Base-by-base conservation (phyloP, 2,888 invertebrate genomes). In the Melieria crassipennis region DNA sequence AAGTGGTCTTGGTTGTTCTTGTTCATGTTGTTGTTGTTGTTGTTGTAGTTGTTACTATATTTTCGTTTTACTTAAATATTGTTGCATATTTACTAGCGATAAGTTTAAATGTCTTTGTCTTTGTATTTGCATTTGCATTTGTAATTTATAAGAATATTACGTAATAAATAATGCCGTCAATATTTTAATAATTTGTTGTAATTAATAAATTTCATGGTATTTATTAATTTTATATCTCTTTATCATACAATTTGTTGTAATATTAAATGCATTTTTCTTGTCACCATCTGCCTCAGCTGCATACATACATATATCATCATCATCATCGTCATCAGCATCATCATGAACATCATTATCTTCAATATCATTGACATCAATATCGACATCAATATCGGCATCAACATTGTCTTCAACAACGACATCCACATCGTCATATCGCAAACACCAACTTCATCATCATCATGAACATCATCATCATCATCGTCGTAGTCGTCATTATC, bases 261-360 rank as follows among this genome's bases (percentile, higher is more conserved):
- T 77, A 76, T 80, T 83, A 83, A 83, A 83, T 83, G 83, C 83
- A 83, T 80, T 81, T 82, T 79, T 83, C 81, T 61, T 52, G 50
- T 58, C 58, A 52, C 50, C 64, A 58, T 42, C 50, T n/a, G 6
- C 50, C 43, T 60, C 60, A 56, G 46, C 56, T 46, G 48, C 48
- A 47, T 7, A 9, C 42, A 48, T 45, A n/a, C 58, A 46, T 13
- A 67, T 16, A 60, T 60, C 16, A 56, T 56, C 58, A 11, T 66
- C 66, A 66, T 66, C 60, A 58, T 58, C 57, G 10, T 16, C 60
- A 60, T 50, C n/a, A 13, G 1, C 60, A 60, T 6, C 58, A 30
- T 45, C 48, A 67, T 60, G 45, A 61, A 60, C 67, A 67, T 45
- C 52, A 16, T 67, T 43, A 67, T 67, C 7, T 52, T 43, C 13